phyloP scores from a whole-genome alignment of 2,113 vertebrate genomes.

The Notarius quadriscutis region DNA sequence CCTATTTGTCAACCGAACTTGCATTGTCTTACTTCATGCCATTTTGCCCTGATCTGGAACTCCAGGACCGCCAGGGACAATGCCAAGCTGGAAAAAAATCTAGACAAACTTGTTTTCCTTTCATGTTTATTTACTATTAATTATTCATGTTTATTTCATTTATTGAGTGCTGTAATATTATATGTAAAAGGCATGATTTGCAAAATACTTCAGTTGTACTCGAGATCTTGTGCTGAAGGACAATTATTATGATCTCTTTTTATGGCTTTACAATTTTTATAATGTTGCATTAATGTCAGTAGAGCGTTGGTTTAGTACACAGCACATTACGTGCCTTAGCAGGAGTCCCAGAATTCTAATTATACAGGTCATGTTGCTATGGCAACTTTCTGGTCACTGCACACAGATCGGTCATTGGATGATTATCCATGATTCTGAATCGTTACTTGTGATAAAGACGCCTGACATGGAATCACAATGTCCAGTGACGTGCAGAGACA shows the following conservation, averaged over 20 bases:
- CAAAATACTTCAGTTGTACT: conserved; percentile 70
- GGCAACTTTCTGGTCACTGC: conserved; percentile 57
- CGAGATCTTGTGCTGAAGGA: conserved; percentile 59
- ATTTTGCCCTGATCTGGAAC: conserved; percentile 29
- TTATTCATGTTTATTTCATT: conserved; percentile 67
- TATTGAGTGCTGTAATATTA: conserved; percentile 70
- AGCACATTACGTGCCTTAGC: conserved; percentile 77
- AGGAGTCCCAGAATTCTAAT: conserved; percentile 56
- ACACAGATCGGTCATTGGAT: conserved; percentile 55
- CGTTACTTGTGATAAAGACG: conserved; percentile 16
- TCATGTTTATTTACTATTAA: conserved; percentile 67
- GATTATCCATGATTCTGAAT: conserved; percentile 48
- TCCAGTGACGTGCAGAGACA: conserved; percentile 3
- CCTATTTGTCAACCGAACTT: conserved; percentile 43
- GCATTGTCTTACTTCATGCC: conserved; percentile 41
- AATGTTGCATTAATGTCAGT: conserved; percentile 55
- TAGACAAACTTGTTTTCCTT: conserved; percentile 60
- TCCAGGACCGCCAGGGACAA: conserved; percentile 36
- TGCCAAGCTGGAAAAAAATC: conserved; percentile 37
- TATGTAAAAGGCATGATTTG: conserved; percentile 76
- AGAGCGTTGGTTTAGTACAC: conserved; percentile 67
- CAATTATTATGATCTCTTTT: conserved; percentile 62
- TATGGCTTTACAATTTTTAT: conserved; percentile 51
- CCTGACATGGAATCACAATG: conserved; percentile 24
- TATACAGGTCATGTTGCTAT: conserved; percentile 63